Evolutionary conservation across 2,797 vertebrate genomes (phyloP).

Genomic region (Vultur gryphus): DNA sequence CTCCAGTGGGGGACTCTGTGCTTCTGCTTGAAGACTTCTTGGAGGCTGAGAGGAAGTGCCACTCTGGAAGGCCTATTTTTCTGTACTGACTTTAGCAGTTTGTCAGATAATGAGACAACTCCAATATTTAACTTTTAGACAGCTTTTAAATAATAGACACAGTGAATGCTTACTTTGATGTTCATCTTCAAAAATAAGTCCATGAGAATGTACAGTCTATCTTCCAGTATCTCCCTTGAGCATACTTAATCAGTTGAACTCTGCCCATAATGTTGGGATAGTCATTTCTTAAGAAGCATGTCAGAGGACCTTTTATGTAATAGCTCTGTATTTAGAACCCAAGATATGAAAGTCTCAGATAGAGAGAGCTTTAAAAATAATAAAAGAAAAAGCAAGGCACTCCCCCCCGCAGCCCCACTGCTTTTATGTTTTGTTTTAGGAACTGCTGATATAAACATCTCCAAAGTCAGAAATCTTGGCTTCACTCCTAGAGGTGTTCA

Average conservation of each 20-base stretch:
- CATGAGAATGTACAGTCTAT: not conserved
- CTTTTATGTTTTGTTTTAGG: not conserved
- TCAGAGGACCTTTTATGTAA: not conserved
- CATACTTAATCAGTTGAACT: not conserved
- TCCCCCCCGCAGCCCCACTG: accelerated
- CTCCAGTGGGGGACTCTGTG: not conserved
- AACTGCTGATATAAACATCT: not conserved
- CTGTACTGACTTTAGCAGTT: not conserved
- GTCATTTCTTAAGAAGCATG: not conserved
- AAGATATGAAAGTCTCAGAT: not conserved
- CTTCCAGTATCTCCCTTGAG: not conserved
- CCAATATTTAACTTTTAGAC: not conserved
- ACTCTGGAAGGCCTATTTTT: not conserved
- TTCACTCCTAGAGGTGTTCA: not conserved
- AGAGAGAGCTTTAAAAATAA: not conserved
- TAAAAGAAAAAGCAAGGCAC: not conserved
- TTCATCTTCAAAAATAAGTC: not conserved
- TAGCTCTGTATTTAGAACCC: not conserved
- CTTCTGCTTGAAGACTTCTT: not conserved
- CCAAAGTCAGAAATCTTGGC: not conserved
- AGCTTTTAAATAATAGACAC: not conserved
- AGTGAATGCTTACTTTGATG: not conserved
- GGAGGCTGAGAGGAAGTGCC: not conserved
- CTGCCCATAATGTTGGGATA: not conserved
- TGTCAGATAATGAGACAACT: not conserved